These are phyloP conservation scores for Metallyticus violacea DNA, from an alignment of 2,888 invertebrate genomes.

Conservation along the genomic window DNA sequence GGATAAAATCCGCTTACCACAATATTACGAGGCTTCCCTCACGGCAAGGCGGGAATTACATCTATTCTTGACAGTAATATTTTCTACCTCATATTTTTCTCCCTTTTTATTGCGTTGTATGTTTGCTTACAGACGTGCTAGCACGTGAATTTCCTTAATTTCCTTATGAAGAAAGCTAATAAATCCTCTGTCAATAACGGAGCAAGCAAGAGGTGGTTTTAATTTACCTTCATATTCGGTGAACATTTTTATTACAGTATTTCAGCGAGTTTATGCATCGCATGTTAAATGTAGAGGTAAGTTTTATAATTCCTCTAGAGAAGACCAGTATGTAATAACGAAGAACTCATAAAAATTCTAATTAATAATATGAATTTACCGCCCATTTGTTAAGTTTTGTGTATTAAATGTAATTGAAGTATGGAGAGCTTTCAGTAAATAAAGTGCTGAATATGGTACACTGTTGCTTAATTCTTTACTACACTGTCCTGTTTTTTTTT, in stretches of 20 bases:
- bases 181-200: not conserved
- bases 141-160: not conserved
- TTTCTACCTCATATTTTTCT: not conserved
- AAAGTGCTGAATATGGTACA: too few relatives aligned
- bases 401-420: too few relatives aligned
- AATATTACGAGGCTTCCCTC: not conserved
- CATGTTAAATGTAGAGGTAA: too few relatives aligned
- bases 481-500: too few relatives aligned
- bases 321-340: too few relatives aligned
- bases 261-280: not conserved
- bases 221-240: not conserved
- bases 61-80: not conserved
- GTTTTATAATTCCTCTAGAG: too few relatives aligned
- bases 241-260: too few relatives aligned
- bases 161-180: not conserved
- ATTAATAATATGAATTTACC: too few relatives aligned
- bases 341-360: too few relatives aligned
- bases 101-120: not conserved
- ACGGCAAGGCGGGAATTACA: not conserved
- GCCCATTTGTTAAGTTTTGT: too few relatives aligned
- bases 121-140: not conserved
- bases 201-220: not conserved
- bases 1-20: not conserved
- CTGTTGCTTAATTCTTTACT: too few relatives aligned
- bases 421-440: too few relatives aligned